Evolutionary conservation across 92 coral and sea anemone genomes (phyloP).

Genomic region (Anthopleura xanthogrammica): DNA sequence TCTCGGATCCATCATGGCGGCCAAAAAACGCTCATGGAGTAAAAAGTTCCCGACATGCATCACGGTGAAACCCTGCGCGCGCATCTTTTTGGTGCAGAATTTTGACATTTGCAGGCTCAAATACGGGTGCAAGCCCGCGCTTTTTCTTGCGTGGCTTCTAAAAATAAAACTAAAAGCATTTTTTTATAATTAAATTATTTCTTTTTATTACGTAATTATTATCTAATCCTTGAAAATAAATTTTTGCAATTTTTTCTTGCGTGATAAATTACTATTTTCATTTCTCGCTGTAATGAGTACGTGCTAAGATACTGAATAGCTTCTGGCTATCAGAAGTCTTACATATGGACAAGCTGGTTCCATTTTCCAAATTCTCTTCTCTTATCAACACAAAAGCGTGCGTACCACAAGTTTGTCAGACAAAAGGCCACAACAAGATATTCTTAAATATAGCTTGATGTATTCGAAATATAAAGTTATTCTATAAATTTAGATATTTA

Average conservation of each 20-base stretch:
- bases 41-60: slow-evolving; percentile 85
- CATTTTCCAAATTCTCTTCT: too few relatives aligned
- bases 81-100: slow-evolving; percentile 52
- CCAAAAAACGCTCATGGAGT: slow-evolving; percentile 84
- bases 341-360: too few relatives aligned
- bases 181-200: background rate
- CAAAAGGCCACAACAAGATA: too few relatives aligned
- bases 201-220: background rate
- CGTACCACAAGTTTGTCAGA: too few relatives aligned
- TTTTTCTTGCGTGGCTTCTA: slow-evolving; percentile 20
- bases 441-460: too few relatives aligned
- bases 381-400: too few relatives aligned
- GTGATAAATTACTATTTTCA: too few relatives aligned
- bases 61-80: slow-evolving; percentile 76
- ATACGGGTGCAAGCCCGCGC: slow-evolving; percentile 31
- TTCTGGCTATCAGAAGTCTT: too few relatives aligned
- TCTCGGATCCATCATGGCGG: slow-evolving; percentile 99
- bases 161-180: background rate
- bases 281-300: too few relatives aligned
- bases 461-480: too few relatives aligned
- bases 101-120: background rate
- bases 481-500: too few relatives aligned
- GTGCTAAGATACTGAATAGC: too few relatives aligned
- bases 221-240: background rate
- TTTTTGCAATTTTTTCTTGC: background rate